Base-by-base conservation (phyloP, 1,140 invertebrate species). In the Caenorhabditis inopinata region DNA sequence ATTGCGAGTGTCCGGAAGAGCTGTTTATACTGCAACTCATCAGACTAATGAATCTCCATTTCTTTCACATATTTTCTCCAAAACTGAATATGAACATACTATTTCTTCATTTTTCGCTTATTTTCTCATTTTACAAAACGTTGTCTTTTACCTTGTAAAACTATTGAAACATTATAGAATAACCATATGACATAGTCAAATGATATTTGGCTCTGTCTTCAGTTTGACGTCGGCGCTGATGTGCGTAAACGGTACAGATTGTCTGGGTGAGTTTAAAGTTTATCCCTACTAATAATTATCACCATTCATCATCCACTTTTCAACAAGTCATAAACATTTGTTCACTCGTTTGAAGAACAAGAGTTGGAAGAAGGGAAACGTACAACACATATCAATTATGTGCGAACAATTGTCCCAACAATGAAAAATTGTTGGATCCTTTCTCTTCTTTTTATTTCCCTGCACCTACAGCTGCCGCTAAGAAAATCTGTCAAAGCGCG, bases 131-230 rank as follows among this genome's bases (percentile, higher is more conserved):
- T 74, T 0, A 18, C 6, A 25, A 4, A 45, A 0, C 0, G 25
- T 12, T 47, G 11, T 74, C 16, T 14, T 14, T 74, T 74, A 2
- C 18, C 11, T 45, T 35, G 0, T 23, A 1, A 25, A 25, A 9
- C 27, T 5, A n/a, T 46, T 58, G 27, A 21, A 25, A 27, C 16
- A 27, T 68, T 62, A 62, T 62, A 78, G 45, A 42, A n/a, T 62
- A 62, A 78, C 35, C 35, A 18, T 48, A 42, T 78, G 75, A 51
- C 47, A 48, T 76, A 76, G 75, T 78, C 49, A 68, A 75, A 46
- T 84, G 83, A 77, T 84, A 38, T 84, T 84, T 82, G 82, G 79
- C 42, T 80, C 81, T 45, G 77, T 84, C 47, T 77, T 84, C 35
- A 84, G 77, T 45, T 75, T 84, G 38, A 84, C 83, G 21, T 84